Conservation (phyloP, 2,797 vertebrate species). For the Poecilia velifera region DNA sequence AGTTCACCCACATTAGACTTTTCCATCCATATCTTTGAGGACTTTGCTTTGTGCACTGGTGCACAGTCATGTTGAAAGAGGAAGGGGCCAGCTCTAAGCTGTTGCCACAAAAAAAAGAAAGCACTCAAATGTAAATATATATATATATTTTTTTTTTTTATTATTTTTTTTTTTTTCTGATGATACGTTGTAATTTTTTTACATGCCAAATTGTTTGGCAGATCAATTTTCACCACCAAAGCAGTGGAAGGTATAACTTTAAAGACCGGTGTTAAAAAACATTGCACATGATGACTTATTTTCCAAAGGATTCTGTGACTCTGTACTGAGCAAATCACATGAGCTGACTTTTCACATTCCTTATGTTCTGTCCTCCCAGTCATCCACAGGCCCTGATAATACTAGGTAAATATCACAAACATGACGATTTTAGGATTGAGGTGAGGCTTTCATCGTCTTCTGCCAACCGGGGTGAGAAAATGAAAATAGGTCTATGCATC, state of each 20-base stretch:
- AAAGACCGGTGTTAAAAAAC: slow-evolving; percentile 77
- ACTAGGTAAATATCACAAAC: slow-evolving; percentile 89
- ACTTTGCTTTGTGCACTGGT: no score
- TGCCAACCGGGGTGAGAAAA: slow-evolving; percentile 75
- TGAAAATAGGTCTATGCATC: slow-evolving; percentile 40
- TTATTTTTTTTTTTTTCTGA: not conserved
- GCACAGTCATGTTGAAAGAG: no score
- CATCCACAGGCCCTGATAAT: slow-evolving; percentile 88
- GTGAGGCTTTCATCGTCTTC: slow-evolving; percentile 78
- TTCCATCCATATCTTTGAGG: no score
- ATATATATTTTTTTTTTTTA: no score
- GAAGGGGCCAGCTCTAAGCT: no score
- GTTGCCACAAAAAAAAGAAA: no score
- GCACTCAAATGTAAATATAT: no score
- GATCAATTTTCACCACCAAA: not conserved
- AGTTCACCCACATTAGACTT: no score
- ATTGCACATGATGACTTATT: slow-evolving; percentile 66
- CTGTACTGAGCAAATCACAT: slow-evolving; percentile 76
- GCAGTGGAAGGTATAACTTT: slow-evolving; percentile 53
- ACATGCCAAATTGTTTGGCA: no score
- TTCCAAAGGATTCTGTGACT: slow-evolving; percentile 77
- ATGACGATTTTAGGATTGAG: slow-evolving; percentile 88
- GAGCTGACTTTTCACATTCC: slow-evolving; percentile 84
- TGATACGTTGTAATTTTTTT: not conserved
- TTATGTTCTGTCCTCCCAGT: slow-evolving; percentile 87